Evolutionary conservation across 2,888 invertebrate species (phyloP), one percentile per base, ranked within the genome.

Genomic region (Teleogryllus oceanicus): DNA sequence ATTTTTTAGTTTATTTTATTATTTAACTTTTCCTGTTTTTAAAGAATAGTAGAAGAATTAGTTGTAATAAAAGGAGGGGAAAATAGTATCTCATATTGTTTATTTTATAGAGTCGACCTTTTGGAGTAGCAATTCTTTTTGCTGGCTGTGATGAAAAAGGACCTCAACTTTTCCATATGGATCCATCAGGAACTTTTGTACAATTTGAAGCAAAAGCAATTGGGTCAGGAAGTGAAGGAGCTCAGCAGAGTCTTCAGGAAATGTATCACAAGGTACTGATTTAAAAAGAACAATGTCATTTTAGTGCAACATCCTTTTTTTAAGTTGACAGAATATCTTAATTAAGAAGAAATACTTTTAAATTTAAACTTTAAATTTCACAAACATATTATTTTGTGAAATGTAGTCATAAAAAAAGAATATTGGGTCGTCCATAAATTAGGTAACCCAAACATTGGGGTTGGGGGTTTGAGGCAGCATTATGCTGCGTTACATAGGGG

Each of bases 201-300:
- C 95, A 97, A 86, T 99, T 97, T 88, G 95, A 97, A 85, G 99
- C 99, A 51, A 99, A 99, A 88, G 98, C 99, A 3, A 99, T 99
- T 84, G 99, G 99, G 0, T 99, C 99, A 0, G 99, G 99, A 62
- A 97, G 97, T 84, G 99, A 99, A 88, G 99, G 99, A 0, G 99
- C 99, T 78, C 99, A 99, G 87, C 99, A 99, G 87, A 96, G 97
- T 85, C 88, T 94, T 77, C 92, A 93, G 85, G 93, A 94, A 86
- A 89, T 90, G 80, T 93, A 91, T 85, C 88, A 89, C 82, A 89
- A 89, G 86, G 89, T 77, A 49, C 4, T n/a, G 62, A 18, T 62
- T 62, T n/a, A 10, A 3, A 62, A 13, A 62, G 62, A 37, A 37
- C 37, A 37, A 8, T 37, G 8, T 8, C 37, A 37, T 37, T 8